Evolutionary conservation across 2,888 invertebrate genomes (phyloP), one percentile per base, ranked within the genome.

Genomic region (Heteromyza rotundicornis): DNA sequence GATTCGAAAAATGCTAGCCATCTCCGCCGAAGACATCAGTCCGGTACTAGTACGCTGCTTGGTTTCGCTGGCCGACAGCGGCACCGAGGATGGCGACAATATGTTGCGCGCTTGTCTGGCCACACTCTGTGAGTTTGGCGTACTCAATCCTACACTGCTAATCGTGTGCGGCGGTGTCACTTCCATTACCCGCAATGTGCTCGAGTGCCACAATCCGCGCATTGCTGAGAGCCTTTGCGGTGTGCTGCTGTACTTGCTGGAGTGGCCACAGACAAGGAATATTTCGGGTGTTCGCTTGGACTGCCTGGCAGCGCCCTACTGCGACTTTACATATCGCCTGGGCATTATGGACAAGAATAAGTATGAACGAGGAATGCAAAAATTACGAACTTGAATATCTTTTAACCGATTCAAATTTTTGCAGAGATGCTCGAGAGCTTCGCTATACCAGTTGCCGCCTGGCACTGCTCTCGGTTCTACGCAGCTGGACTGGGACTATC

Each of bases 181-280:
- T 62, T 91, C 95, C 5, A 87, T 93, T 57, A 89, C 93, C 0
- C 88, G 93, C 64, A 94, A 93, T 78, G 87, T 95, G 20, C 86
- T 94, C 47, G 93, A 94, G 77, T 94, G 92, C 77, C 91, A 93
- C 69, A 92, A 92, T 71, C 93, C 96, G 0, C 89, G 92, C 65
- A 93, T 96, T 84, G 91, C 94, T 5, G 98, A 98, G 82, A 92
- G 96, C 2, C 85, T 97, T 1, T 90, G 96, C 69, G 95, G 94
- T 1, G 92, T 95, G 14, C 84, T 98, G 36, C 84, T 98, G 54
- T 91, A 92, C 80, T 86, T 96, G 59, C 86, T 96, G 52, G 94
- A 95, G 82, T 90, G 90, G 80, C 96, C 96, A 0, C 86, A 87
- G 44, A 92, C 95, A 1, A 86, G 97, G 59, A 86, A 87, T 70